Base-by-base conservation (phyloP, 1,140 invertebrate genomes). In the Maniola jurtina region DNA sequence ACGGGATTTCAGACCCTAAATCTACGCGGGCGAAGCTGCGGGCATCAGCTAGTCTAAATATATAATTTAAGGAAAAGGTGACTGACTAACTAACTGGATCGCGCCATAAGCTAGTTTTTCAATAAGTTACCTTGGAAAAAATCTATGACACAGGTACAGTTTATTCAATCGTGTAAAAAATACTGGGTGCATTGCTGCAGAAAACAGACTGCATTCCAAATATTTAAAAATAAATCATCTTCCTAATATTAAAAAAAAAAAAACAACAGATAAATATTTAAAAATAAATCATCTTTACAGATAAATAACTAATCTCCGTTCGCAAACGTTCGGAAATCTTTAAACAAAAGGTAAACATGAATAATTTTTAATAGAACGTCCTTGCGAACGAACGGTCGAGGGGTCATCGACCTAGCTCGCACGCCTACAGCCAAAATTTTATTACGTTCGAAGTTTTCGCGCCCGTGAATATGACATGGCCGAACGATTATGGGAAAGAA, bases 331-430 rank as follows among this genome's bases (percentile, higher is more conserved):
- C 10, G 48, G 15, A 52, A 52, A 16, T 4, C 10, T 25, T 16
- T 8, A 52, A 25, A 52, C 14, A 16, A 52, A 45, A 25, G 48
- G 14, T 16, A 52, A 52, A 52, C 48, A 25, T 52, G 13, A 45
- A 45, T 45, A 45, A 45, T 52, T 52, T 52, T 52, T 52, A 52
- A 52, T 52, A 52, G 14, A 16, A 14, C 48, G 48, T 52, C 48
- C 48, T 52, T 52, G 48, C 48, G 15, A 11, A 25, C 45, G 48
- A 25, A 9, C 48, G 48, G 48, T 16, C 48, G 16, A 5, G 48
- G 48, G 48, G 48, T 52, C 48, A 52, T 16, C 16, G 48, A 52
- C 48, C 48, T 52, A 15, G 16, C 48, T 8, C 16, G 48, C 0
- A 52, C 16, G 45, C 45, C 14, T 4, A 52, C 13, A 25, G 48